These are phyloP conservation scores for Meloidogyne floridensis DNA, from an alignment of 1,140 invertebrate species.

Conservation along the genomic window DNA sequence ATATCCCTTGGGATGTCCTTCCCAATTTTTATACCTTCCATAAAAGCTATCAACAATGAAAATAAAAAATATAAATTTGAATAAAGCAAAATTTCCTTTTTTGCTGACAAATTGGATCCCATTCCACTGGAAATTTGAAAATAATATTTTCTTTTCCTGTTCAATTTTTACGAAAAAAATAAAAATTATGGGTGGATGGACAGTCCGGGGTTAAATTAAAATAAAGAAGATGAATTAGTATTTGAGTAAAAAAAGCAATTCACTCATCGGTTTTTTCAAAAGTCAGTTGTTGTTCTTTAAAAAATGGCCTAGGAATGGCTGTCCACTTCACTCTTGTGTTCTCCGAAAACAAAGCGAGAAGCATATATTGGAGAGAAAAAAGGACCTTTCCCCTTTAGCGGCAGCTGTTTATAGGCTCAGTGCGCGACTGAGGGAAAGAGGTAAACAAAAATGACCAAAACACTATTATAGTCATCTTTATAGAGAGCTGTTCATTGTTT, in stretches of 20 bases:
- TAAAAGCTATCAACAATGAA: neutral
- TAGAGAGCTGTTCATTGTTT: neutral
- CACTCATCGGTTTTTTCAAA: neutral
- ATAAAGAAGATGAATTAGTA: neutral
- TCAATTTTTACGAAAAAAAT: neutral
- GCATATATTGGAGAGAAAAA: neutral
- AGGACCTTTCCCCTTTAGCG: neutral
- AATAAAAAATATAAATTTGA: constrained; percentile 3
- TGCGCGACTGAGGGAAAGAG: neutral
- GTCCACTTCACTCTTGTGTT: constrained; percentile 4
- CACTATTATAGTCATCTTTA: neutral
- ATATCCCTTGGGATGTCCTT: neutral
- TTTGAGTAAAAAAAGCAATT: neutral
- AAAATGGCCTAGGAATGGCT: neutral
- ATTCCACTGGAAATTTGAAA: neutral
- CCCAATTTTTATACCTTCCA: neutral
- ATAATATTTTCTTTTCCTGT: neutral
- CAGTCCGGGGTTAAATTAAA: neutral
- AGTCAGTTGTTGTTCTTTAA: constrained; percentile 3
- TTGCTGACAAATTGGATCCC: neutral
- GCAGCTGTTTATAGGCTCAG: constrained; percentile 8
- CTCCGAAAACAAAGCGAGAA: constrained; percentile 6
- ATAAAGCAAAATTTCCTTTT: constrained; percentile 4
- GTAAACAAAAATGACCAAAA: neutral
- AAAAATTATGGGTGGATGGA: neutral